Percentiles rank a stretch among this genome's conserved stretches.
Conservation (phyloP, 2,888 invertebrate genomes). For the Drosophila monieri region DNA sequence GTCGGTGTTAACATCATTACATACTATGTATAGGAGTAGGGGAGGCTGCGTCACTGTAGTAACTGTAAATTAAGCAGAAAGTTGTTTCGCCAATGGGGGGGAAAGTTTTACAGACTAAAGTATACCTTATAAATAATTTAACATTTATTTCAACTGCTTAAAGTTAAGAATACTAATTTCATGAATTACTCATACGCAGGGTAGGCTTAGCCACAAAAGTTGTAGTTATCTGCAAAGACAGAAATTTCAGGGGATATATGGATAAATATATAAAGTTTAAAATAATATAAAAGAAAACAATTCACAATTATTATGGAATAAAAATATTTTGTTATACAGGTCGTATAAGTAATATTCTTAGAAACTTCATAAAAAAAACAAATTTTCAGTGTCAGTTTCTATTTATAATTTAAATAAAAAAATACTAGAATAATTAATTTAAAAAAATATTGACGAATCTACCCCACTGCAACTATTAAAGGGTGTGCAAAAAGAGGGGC, state of each 20-base stretch:
- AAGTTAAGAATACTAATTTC: neutral
- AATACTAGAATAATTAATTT: neutral
- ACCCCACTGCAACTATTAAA: slow-evolving; percentile 4
- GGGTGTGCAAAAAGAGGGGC: slow-evolving; percentile 13
- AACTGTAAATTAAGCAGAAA: slow-evolving; percentile 54
- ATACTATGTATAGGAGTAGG: slow-evolving; percentile 2
- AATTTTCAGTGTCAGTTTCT: neutral
- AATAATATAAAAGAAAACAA: too few relatives aligned
- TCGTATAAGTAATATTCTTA: neutral
- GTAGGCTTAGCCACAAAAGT: neutral
- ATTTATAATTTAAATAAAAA: neutral
- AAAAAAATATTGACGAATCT: slow-evolving; percentile 5
- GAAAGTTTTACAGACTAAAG: slow-evolving; percentile 7
- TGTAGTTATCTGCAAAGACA: neutral
- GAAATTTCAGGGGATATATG: too few relatives aligned
- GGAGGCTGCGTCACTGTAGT: slow-evolving; percentile 15
- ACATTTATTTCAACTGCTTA: neutral
- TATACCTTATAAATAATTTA: slow-evolving; percentile 10
- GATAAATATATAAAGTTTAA: too few relatives aligned
- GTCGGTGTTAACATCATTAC: slow-evolving; percentile 51
- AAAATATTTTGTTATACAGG: neutral
- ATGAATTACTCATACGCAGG: neutral
- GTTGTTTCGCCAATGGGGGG: neutral
- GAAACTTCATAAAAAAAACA: neutral
- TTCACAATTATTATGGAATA: neutral